These are phyloP conservation scores for Melieria omissa DNA, from an alignment of 2,888 invertebrate genomes.

Conservation along the genomic window DNA sequence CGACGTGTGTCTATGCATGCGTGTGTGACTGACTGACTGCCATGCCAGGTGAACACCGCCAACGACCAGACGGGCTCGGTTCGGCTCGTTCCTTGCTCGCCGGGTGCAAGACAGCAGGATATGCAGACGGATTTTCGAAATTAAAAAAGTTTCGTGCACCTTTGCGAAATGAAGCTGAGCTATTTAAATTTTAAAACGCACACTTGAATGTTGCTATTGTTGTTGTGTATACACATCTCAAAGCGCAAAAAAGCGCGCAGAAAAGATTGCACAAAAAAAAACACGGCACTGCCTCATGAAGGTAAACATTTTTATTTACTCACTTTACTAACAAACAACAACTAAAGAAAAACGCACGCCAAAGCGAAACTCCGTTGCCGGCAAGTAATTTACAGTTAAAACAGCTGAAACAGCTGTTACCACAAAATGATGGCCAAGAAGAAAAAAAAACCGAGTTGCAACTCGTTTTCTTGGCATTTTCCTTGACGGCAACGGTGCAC, in stretches of 20 bases:
- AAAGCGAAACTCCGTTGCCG: not conserved
- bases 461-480: not conserved
- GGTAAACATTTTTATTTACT: constrained; percentile 35
- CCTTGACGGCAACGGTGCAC: constrained; percentile 18
- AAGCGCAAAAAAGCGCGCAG: not conserved
- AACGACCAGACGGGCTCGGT: no score
- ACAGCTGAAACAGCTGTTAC: constrained; percentile 47
- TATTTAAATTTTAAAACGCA: constrained; percentile 8
- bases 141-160: constrained; percentile 26
- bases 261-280: not conserved
- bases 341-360: not conserved
- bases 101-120: constrained; percentile 11
- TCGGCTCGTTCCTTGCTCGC: not conserved
- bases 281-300: not conserved
- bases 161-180: constrained; percentile 9
- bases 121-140: constrained; percentile 24
- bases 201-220: not conserved
- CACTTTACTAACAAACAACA: not conserved
- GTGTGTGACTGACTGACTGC: constrained; percentile 56
- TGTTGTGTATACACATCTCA: not conserved
- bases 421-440: constrained; percentile 37
- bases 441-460: not conserved
- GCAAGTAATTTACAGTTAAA: constrained; percentile 44
- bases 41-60: no score
- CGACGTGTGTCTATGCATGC: constrained; percentile 50